Percentiles rank a stretch among this genome's conserved stretches.
Conservation (phyloP, 2,888 invertebrate genomes). For the Dyspetes luteomarginatus region DNA sequence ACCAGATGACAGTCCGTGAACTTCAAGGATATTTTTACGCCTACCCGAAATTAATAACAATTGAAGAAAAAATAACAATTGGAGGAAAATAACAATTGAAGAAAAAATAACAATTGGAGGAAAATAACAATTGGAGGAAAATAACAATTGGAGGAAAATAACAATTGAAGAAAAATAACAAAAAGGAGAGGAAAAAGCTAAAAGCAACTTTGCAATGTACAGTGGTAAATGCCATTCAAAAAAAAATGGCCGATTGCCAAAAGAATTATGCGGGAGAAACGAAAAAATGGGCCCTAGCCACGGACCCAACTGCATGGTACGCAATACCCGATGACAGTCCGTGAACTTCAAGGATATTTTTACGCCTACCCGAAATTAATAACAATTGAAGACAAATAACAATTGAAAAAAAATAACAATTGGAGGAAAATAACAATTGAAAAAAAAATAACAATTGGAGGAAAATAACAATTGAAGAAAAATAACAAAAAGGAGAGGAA, state of each 20-base stretch:
- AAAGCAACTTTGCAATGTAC: too few species aligned
- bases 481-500: too few species aligned
- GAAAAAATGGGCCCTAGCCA: constrained; percentile 80
- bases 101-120: too few species aligned
- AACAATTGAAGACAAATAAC: background rate
- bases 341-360: constrained; percentile 79
- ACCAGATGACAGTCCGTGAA: constrained; percentile 87
- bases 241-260: background rate
- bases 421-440: too few species aligned
- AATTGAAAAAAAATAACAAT: too few species aligned
- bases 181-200: too few species aligned
- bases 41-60: constrained; percentile 5
- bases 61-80: background rate
- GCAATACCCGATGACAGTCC: constrained; percentile 88
- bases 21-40: constrained; percentile 11
- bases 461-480: too few species aligned
- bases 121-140: too few species aligned
- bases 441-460: too few species aligned
- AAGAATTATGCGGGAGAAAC: background rate
- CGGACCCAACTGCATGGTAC: constrained; percentile 85
- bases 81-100: background rate
- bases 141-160: too few species aligned
- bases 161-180: too few species aligned
- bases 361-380: constrained; percentile 6
- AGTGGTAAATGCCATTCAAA: background rate